Evolutionary conservation across 2,888 invertebrate genomes (phyloP).

Genomic region (Toxonevra muliebris): DNA sequence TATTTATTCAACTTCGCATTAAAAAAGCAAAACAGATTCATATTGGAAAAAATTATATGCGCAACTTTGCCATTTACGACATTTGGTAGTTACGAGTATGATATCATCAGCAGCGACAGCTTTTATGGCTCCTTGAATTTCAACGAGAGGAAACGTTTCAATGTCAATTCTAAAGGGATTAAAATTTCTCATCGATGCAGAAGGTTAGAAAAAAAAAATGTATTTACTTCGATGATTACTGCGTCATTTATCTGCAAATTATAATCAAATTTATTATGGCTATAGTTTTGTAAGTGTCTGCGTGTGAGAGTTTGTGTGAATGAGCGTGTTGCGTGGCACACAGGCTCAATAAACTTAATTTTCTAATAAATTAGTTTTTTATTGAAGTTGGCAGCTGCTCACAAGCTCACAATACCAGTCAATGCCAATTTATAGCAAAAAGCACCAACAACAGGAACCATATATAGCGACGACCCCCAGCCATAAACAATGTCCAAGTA

Average conservation of each 20-base stretch:
- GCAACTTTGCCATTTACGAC: too few species aligned
- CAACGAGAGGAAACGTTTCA: too few species aligned
- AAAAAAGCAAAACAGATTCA: too few species aligned
- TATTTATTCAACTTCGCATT: too few species aligned
- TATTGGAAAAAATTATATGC: too few species aligned
- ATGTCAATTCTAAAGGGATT: background rate
- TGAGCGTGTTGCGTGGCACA: background rate
- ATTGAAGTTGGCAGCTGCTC: background rate
- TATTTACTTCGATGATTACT: background rate
- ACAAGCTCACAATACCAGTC: background rate
- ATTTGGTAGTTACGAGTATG: too few species aligned
- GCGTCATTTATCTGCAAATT: background rate
- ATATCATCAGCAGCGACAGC: too few species aligned
- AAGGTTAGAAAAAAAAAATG: background rate
- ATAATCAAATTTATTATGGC: background rate
- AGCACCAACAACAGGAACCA: too few species aligned
- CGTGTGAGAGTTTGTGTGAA: background rate
- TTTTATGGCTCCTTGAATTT: too few species aligned
- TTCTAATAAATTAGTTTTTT: background rate
- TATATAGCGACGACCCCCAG: too few species aligned
- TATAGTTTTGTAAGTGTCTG: background rate
- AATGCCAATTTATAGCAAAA: background rate
- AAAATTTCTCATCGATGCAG: background rate
- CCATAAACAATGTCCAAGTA: too few species aligned
- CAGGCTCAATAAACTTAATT: background rate